Evolutionary conservation across 2,113 vertebrate genomes (phyloP).

Genomic region (Lepisosteus osseus): DNA sequence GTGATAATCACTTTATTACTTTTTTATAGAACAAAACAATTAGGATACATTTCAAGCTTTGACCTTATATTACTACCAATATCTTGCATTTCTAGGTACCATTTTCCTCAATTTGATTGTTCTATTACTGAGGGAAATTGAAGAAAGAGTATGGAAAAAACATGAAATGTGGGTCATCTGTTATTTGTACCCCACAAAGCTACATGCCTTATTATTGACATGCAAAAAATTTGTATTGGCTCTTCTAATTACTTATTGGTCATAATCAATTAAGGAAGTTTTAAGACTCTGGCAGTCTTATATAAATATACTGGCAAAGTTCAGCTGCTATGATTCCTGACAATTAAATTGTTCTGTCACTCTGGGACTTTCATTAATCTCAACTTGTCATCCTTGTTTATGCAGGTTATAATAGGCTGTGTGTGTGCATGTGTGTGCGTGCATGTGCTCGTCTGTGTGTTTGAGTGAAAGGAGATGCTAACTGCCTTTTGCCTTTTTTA

Average conservation of each 20-base stretch:
- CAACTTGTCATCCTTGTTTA: constrained; percentile 98
- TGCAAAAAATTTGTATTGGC: constrained; percentile 36
- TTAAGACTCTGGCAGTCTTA: constrained; percentile 77
- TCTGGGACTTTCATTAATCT: constrained; percentile 94
- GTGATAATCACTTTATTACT: too few species aligned
- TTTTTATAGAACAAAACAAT: too few species aligned
- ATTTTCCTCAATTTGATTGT: too few species aligned
- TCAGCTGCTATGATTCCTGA: constrained; percentile 89
- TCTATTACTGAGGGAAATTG: too few species aligned
- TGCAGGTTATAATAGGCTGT: constrained; percentile 80
- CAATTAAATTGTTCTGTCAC: constrained; percentile 96
- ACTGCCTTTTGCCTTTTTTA: constrained; percentile 72
- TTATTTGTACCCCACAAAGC: constrained; percentile 42
- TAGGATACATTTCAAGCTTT: too few species aligned
- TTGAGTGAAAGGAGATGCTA: constrained; percentile 69
- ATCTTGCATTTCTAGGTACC: too few species aligned
- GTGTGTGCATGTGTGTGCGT: constrained; percentile 65
- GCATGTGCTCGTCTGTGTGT: constrained; percentile 60
- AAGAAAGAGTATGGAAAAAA: background rate
- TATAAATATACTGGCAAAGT: constrained; percentile 87
- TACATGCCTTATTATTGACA: constrained; percentile 32
- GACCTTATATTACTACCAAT: too few species aligned
- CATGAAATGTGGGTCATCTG: constrained; percentile 54
- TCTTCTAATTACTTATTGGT: constrained; percentile 82
- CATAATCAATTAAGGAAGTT: constrained; percentile 89